Base-by-base conservation (phyloP, 2,113 vertebrate genomes). In the Petaurus breviceps region DNA sequence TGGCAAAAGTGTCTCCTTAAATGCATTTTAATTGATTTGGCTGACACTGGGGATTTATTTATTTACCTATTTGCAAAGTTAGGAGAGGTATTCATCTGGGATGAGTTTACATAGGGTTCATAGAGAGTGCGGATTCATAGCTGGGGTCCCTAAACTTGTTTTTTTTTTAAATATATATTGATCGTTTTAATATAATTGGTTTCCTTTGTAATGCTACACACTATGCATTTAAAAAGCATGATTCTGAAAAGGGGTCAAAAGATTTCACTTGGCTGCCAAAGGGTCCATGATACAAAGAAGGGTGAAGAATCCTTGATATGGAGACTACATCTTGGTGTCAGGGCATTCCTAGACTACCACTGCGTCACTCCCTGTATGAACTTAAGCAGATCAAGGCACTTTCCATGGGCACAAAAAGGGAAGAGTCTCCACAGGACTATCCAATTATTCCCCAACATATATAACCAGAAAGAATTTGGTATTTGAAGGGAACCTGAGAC, bases 11-110 rank as follows among this genome's bases (percentile, higher is more conserved):
- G 92, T 97, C 95, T 93, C 95, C 95, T 97, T 91, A 95, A 96
- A 97, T 97, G 97, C 92, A 94, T 97, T 98, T 96, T 93, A 97
- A 97, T 89, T 95, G 96, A 96, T 96, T 95, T 55, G 94, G 89
- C 93, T 97, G 95, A 90, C 25, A 95, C 93, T 97, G 95, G 93
- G 94, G 96, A 97, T 95, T 26, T 77, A 77, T n/a, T 77, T 37
- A n/a, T 77, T 43, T 84, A 84, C 37, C 43, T 23, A 43, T 84
- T 8, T 84, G 68, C 68, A 84, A 43, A 14, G 68, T 43, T 84
- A 84, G 68, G n/a, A 84, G 68, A 43, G n/a, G 28, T 68, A 43
- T 43, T 43, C n/a, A 23, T 84, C 43, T 84, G n/a, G 5, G 19
- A 23, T 84, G 43, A 84, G 5, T 43, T 84, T 43, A 16, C 37